Conservation (phyloP, 2,888 invertebrate species). For the Iselma pallidipennis region DNA sequence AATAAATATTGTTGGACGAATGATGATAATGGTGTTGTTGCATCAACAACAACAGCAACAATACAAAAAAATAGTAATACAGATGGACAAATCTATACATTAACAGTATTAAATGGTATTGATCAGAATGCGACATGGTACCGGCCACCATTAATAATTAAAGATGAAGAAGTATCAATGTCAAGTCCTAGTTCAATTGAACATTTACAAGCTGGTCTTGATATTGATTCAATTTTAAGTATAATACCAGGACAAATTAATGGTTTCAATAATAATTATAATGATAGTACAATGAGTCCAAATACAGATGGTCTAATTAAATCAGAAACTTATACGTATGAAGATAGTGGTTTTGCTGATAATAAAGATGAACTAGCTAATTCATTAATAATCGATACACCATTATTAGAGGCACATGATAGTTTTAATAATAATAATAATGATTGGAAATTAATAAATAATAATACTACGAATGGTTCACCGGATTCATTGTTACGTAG, state of each 20-base stretch:
- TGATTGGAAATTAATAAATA: slow-evolving; percentile 79
- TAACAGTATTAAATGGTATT: slow-evolving; percentile 83
- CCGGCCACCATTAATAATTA: slow-evolving; percentile 63
- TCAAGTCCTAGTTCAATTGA: slow-evolving; percentile 65
- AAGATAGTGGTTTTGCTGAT: slow-evolving; percentile 76
- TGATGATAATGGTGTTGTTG: slow-evolving; percentile 58
- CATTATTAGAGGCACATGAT: slow-evolving; percentile 61
- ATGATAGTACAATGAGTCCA: slow-evolving; percentile 60
- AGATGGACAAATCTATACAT: slow-evolving; percentile 83
- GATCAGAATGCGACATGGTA: slow-evolving; percentile 57
- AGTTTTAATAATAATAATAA: slow-evolving; percentile 74
- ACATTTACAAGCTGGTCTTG: slow-evolving; percentile 64
- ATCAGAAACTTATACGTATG: slow-evolving; percentile 74
- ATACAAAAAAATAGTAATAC: slow-evolving; percentile 59
- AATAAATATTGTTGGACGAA: slow-evolving; percentile 85
- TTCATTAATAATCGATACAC: slow-evolving; percentile 58
- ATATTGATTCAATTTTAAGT: slow-evolving; percentile 79
- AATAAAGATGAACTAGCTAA: slow-evolving; percentile 62
- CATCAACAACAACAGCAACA: slow-evolving; percentile 57
- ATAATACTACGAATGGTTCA: slow-evolving; percentile 68
- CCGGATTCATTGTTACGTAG: slow-evolving; percentile 79
- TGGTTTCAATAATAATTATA: slow-evolving; percentile 64
- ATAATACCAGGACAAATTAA: slow-evolving; percentile 69
- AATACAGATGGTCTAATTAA: slow-evolving; percentile 68
- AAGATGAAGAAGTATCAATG: slow-evolving; percentile 67